Conservation (phyloP, 2,888 invertebrate genomes). For the Elmis aenea region DNA sequence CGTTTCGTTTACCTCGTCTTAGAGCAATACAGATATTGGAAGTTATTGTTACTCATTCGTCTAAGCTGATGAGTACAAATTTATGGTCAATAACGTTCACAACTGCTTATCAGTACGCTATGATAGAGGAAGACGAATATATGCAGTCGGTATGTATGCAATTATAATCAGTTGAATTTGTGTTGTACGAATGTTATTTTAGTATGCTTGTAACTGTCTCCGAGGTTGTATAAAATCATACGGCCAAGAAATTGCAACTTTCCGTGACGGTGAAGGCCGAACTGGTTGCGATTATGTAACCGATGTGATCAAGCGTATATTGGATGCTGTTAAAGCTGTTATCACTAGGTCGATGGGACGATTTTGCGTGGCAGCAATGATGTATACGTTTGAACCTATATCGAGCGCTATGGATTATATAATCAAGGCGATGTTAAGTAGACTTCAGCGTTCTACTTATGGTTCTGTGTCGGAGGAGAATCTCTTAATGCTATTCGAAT, state of each 20-base stretch:
- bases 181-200: conserved; percentile 8
- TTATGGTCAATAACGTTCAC: conserved; percentile 18
- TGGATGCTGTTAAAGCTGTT: conserved; percentile 19
- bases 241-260: conserved; percentile 12
- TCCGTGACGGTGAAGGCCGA: conserved; percentile 16
- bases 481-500: conserved; percentile 21
- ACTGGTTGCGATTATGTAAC: conserved; percentile 21
- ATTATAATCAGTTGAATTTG: neutral
- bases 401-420: conserved; percentile 18
- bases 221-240: conserved; percentile 18
- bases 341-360: conserved; percentile 17
- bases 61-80: conserved; percentile 16
- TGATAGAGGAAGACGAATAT: conserved; percentile 15
- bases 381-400: conserved; percentile 16
- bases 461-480: conserved; percentile 14
- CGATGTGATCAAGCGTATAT: conserved; percentile 18
- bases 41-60: conserved; percentile 20
- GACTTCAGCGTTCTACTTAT: conserved; percentile 19
- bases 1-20: no score
- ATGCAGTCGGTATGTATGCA: conserved; percentile 16
- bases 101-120: conserved; percentile 16
- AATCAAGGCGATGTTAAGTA: conserved; percentile 17
- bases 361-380: conserved; percentile 21
- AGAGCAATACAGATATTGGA: no score
- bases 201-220: conserved; percentile 20